Conservation (phyloP, 1,140 invertebrate species). For the Drosophila eugracilis region DNA sequence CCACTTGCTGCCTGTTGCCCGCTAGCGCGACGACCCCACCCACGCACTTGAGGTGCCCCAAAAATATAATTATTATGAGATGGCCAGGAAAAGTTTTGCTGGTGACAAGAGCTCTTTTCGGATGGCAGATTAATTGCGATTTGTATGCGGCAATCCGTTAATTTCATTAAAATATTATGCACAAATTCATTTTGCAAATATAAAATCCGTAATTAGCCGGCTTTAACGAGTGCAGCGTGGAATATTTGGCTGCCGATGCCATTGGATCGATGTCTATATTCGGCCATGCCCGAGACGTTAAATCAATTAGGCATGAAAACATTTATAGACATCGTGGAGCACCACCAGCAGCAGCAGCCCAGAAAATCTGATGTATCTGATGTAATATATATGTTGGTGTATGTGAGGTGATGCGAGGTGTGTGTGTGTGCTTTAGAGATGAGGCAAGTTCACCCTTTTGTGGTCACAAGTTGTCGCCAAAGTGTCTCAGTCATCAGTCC, state of each 20-base stretch:
- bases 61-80: neutral
- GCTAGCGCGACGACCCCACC: too few species aligned
- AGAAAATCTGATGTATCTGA: too few species aligned
- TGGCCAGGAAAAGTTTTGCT: neutral
- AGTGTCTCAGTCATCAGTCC: too few species aligned
- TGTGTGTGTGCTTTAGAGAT: neutral
- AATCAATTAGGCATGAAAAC: conserved; percentile 54
- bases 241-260: conserved; percentile 32
- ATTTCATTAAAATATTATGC: conserved; percentile 80
- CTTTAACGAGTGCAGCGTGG: conserved; percentile 48
- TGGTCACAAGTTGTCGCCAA: neutral
- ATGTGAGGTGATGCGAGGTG: neutral
- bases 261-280: conserved; percentile 50
- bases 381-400: too few species aligned
- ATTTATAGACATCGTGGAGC: conserved; percentile 36
- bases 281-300: conserved; percentile 47
- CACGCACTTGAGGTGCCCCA: conserved; percentile 27
- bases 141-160: conserved; percentile 74
- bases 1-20: conserved; percentile 2
- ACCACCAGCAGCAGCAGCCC: neutral
- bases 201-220: conserved; percentile 59
- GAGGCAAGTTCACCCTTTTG: neutral
- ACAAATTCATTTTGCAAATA: conserved; percentile 70
- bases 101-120: conserved; percentile 23
- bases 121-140: conserved; percentile 70